Base-by-base conservation (phyloP, 2,888 invertebrate genomes). In the Rugalucina vietnamica region DNA sequence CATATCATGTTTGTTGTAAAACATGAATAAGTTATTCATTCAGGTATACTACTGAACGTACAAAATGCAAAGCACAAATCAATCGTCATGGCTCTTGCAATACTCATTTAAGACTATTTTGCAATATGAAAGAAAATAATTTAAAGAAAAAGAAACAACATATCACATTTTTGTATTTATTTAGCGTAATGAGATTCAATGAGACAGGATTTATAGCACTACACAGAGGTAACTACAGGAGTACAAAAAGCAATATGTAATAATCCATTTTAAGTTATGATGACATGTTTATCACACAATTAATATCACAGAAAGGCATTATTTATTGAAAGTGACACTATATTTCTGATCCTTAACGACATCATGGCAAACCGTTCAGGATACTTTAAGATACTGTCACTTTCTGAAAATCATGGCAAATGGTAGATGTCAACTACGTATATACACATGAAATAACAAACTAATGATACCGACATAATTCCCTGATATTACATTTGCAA, bases 301-400 rank as follows among this genome's bases (percentile, higher is more conserved):
- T 57, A 75, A 57, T 88, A 88, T 88, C 88, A 88, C 88, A 88
- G 88, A 84, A 78, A 76, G 79, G 77, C 79, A 81, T 43, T 72
- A n/a, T n/a, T n/a, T n/a, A n/a, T 57, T 77, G 85, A 82, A 84
- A 88, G 76, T 87, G 81, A 85, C 85, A 86, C 79, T 84, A 89
- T 85, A 82, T 77, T 71, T 54, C n/a, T 21, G n/a, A n/a, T n/a
- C n/a, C 14, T 43, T 27, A 27, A 72, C 87, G 88, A 88, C 85
- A 90, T 90, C 90, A 89, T 90, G 90, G 90, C 90, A 84, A 82
- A 90, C 89, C 90, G 86, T 73, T 82, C 85, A 49, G 87, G 84
- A 70, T 76, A 10, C 8, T 60, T 49, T 24, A 75, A 77, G 85
- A 86, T 86, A 84, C 78, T 85, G 83, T 87, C 84, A 84, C 77